Evolutionary conservation across 2,113 vertebrate species (phyloP).

Genomic region (Tupaia chinensis): DNA sequence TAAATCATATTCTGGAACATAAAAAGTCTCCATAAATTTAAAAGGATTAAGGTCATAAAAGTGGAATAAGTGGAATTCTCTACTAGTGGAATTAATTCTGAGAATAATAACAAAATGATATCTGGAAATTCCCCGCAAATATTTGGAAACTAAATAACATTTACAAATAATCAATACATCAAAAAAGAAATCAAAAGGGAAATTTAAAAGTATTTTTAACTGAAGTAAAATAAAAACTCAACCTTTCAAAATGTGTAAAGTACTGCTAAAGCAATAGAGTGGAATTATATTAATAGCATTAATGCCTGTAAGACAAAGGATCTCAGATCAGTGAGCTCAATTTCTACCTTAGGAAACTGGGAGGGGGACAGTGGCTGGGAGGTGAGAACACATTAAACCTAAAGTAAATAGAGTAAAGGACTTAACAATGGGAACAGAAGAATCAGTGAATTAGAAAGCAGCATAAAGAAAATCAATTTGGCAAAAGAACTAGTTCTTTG

Average conservation of each 20-base stretch:
- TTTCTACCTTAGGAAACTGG: background rate
- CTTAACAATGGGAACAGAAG: background rate
- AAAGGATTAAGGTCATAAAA: background rate
- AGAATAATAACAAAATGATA: background rate
- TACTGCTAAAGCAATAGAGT: background rate
- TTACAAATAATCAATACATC: background rate
- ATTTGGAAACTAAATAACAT: background rate
- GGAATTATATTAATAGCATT: background rate
- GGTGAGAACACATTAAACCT: background rate
- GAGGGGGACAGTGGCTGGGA: background rate
- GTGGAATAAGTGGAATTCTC: background rate
- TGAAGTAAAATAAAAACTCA: conserved; percentile 26
- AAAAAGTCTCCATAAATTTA: background rate
- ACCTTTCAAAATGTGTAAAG: background rate
- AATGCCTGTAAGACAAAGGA: background rate
- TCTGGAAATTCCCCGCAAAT: background rate
- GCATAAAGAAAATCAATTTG: conserved; percentile 1
- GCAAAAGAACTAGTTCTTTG: background rate
- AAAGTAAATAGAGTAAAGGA: background rate
- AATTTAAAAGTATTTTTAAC: background rate
- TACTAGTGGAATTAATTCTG: background rate
- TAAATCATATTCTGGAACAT: background rate
- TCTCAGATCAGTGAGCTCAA: background rate
- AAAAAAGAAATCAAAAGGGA: background rate
- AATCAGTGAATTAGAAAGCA: background rate